phyloP scores from a whole-genome alignment of 2,888 invertebrate genomes.

The Allophyes oxyacanthae region DNA sequence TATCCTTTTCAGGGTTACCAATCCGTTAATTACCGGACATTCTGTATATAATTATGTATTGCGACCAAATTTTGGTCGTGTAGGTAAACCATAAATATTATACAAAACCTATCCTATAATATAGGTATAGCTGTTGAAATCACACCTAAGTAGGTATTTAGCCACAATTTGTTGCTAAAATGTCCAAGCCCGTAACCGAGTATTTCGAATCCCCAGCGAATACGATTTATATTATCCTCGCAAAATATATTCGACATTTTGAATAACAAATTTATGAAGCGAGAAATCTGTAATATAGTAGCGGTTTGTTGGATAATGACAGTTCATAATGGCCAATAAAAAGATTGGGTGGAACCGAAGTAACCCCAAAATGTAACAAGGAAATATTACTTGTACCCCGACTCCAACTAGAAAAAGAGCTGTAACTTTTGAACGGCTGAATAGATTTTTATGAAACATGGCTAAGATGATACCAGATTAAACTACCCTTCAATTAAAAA shows the following conservation, averaged over 20 bases:
- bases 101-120: too few relatives aligned
- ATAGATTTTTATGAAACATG: too few relatives aligned
- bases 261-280: slow-evolving; percentile 12
- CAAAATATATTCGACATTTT: slow-evolving; percentile 5
- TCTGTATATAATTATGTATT: too few relatives aligned
- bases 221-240: slow-evolving; percentile 3
- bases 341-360: slow-evolving; percentile 2
- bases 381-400: too few relatives aligned
- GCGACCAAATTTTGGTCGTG: too few relatives aligned
- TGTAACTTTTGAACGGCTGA: too few relatives aligned
- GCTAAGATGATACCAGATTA: too few relatives aligned
- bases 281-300: slow-evolving; percentile 2
- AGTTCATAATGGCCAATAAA: slow-evolving; percentile 8
- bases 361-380: not conserved
- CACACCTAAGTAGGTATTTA: not conserved
- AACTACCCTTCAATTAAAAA: too few relatives aligned
- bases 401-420: too few relatives aligned
- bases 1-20: too few relatives aligned
- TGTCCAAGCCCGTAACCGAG: not conserved
- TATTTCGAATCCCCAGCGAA: not conserved
- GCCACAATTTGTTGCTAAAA: slow-evolving; percentile 4
- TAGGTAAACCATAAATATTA: too few relatives aligned
- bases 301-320: slow-evolving; percentile 9
- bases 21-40: too few relatives aligned
- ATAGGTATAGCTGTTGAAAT: not conserved